Conservation (phyloP, 2,113 vertebrate species). For the Phaetusa simplex region DNA sequence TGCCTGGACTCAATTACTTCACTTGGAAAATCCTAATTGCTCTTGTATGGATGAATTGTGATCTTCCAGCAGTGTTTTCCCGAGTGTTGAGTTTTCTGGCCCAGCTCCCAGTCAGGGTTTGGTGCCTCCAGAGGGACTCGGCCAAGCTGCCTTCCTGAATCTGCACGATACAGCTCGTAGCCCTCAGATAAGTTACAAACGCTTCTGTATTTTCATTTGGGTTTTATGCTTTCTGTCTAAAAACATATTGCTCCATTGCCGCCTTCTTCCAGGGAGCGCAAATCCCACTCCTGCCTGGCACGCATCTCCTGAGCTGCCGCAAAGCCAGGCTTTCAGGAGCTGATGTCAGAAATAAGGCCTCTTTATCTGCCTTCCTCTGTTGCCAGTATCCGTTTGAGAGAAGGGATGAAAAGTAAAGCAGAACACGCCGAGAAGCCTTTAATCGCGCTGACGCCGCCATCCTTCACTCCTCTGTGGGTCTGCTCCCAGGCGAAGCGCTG, state of each 20-base stretch:
- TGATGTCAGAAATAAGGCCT: background rate
- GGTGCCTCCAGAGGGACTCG: background rate
- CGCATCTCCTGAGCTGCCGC: background rate
- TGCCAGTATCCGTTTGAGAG: background rate
- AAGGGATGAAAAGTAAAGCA: background rate
- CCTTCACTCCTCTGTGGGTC: background rate
- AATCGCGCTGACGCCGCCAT: accelerated
- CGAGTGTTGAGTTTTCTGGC: constrained; percentile 11
- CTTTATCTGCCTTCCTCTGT: background rate
- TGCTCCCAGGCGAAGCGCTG: background rate
- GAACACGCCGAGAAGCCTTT: background rate
- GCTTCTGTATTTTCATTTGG: background rate
- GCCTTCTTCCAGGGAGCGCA: background rate
- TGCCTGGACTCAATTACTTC: background rate
- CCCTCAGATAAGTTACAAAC: background rate
- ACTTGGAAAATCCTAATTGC: constrained; percentile 3
- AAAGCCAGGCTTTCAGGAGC: background rate
- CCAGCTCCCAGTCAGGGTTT: constrained; percentile 12
- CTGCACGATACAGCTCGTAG: background rate
- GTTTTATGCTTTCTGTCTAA: background rate
- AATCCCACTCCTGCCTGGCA: background rate
- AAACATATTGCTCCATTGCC: background rate
- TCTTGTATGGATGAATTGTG: background rate
- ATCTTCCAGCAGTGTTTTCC: constrained; percentile 12
- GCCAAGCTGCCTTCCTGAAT: constrained; percentile 15